Percentiles rank a stretch among this genome's conserved stretches.
phyloP scores from a whole-genome alignment of 2,888 invertebrate species.

The Rhamnusium bicolor region DNA sequence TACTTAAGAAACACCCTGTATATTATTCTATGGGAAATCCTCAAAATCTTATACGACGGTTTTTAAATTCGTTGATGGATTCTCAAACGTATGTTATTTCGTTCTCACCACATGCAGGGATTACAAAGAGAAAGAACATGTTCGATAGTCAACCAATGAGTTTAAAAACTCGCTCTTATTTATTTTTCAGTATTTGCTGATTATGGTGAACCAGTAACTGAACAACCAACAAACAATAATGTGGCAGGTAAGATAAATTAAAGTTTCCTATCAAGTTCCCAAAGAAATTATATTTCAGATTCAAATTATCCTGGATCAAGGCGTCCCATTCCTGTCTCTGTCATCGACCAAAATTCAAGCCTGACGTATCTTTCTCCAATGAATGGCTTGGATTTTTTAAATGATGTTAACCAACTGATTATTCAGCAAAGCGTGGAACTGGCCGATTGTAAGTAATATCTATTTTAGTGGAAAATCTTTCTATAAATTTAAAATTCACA shows the following conservation, averaged over 20 bases:
- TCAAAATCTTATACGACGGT: no score
- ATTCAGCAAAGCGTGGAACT: conserved; percentile 88
- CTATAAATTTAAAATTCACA: no score
- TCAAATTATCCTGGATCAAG: conserved; percentile 62
- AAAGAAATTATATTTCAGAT: conserved; percentile 5
- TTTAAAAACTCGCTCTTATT: neutral
- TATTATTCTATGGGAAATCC: no score
- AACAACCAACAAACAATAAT: conserved; percentile 10
- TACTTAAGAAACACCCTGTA: no score
- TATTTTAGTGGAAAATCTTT: no score
- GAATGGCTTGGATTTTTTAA: conserved; percentile 81
- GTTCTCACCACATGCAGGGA: no score
- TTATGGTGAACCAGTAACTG: conserved; percentile 13
- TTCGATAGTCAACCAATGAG: no score
- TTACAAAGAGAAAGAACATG: no score
- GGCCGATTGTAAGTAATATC: conserved; percentile 81
- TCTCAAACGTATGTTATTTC: no score
- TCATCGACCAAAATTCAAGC: conserved; percentile 73
- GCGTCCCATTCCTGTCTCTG: conserved; percentile 76
- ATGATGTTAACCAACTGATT: conserved; percentile 79
- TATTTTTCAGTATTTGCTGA: conserved; percentile 19
- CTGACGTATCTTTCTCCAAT: conserved; percentile 77
- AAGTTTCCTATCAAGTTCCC: neutral
- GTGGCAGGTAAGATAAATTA: neutral
- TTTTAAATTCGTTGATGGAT: no score